Percentiles rank a stretch among this genome's conserved stretches.
These are phyloP conservation scores for Fulica atra DNA, from an alignment of 2,113 vertebrate species.

Conservation along the genomic window DNA sequence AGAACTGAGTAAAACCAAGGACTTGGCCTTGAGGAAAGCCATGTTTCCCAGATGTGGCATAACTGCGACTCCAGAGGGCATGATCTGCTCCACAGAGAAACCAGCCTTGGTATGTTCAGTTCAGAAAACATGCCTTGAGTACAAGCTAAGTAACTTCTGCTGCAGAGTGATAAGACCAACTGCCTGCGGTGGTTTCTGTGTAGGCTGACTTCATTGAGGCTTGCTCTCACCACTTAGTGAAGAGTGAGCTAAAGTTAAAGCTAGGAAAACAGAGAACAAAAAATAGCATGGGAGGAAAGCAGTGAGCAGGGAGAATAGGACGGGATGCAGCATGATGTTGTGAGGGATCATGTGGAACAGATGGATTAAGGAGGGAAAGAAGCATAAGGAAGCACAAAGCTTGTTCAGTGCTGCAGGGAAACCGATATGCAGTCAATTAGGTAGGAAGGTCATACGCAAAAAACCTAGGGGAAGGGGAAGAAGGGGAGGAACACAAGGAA, in stretches of 20 bases:
- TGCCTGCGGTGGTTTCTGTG: neutral
- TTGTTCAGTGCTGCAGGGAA: neutral
- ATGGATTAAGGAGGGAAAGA: neutral
- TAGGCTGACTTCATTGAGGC: neutral
- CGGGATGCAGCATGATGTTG: accelerated
- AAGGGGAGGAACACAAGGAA: neutral
- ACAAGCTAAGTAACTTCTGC: neutral
- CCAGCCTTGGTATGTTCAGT: neutral
- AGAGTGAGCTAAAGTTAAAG: neutral
- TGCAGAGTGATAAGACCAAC: neutral
- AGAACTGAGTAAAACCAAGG: neutral
- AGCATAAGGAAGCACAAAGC: neutral
- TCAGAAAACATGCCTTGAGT: neutral
- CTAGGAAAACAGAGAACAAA: neutral
- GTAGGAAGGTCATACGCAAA: neutral
- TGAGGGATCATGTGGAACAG: neutral
- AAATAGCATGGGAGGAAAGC: neutral
- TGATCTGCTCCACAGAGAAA: neutral
- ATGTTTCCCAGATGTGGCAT: neutral
- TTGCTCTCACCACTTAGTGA: neutral
- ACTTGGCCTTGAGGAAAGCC: neutral
- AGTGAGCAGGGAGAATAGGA: neutral
- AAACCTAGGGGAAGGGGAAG: neutral
- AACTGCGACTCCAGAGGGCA: neutral
- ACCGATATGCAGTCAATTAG: neutral